Evolutionary conservation across 2,113 vertebrate genomes (phyloP).

Genomic region (Triplophysa tibetana): DNA sequence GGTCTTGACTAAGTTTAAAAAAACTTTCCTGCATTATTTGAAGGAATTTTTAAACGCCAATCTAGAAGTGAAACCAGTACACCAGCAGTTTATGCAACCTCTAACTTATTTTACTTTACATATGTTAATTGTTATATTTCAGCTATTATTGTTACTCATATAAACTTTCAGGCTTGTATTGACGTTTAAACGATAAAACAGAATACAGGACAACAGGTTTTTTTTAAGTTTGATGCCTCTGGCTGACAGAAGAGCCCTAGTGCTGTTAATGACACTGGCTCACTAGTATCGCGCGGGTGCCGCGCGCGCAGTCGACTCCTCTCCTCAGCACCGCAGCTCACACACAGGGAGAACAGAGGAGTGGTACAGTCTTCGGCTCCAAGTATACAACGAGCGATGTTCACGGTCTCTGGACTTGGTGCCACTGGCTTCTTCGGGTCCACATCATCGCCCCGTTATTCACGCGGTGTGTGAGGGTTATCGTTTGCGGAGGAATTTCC

Average conservation of each 20-base stretch:
- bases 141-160: neutral
- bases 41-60: no score
- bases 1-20: no score
- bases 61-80: no score
- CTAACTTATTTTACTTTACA: no score
- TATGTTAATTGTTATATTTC: no score
- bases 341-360: slow-evolving; percentile 25
- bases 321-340: slow-evolving; percentile 39
- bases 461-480: neutral
- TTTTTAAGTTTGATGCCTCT: neutral
- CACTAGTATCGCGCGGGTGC: slow-evolving; percentile 10
- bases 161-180: neutral
- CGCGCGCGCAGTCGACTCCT: slow-evolving; percentile 8
- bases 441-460: slow-evolving; percentile 12
- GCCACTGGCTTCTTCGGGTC: neutral
- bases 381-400: neutral
- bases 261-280: slow-evolving; percentile 18
- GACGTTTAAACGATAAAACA: neutral
- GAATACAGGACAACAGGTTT: neutral
- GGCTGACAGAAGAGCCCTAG: neutral
- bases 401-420: neutral
- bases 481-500: slow-evolving; percentile 17
- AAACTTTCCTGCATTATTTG: no score
- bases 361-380: slow-evolving; percentile 34
- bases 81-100: no score